A percentile compares a stretch with the other conserved stretches of the same genome.
Conservation (phyloP, 1,140 invertebrate genomes). For the Drosophila willistoni region DNA sequence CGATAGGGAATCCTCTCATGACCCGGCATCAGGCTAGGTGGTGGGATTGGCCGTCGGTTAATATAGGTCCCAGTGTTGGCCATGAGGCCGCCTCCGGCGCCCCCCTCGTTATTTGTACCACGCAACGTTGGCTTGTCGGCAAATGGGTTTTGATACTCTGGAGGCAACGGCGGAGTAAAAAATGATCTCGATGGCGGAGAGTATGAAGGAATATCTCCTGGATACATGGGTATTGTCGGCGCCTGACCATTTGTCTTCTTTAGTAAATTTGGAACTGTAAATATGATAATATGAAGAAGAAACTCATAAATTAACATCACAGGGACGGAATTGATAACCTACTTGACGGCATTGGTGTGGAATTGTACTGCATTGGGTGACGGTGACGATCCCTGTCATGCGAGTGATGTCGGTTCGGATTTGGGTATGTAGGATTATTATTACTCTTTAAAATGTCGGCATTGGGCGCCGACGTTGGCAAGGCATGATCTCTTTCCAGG, state of each 20-base stretch:
- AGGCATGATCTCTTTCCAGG: conserved; percentile 87
- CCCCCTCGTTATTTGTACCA: conserved; percentile 85
- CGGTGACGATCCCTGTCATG: conserved; percentile 75
- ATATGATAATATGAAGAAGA: conserved; percentile 13
- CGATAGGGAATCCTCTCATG: conserved; percentile 91
- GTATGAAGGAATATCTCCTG: conserved; percentile 89
- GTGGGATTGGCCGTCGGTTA: conserved; percentile 88
- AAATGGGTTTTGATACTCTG: conserved; percentile 91
- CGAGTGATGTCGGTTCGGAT: conserved; percentile 84
- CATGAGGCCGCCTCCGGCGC: conserved; percentile 32
- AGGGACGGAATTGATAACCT: conserved; percentile 41
- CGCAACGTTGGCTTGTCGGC: conserved; percentile 92
- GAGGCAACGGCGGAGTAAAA: conserved; percentile 91
- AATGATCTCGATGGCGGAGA: conserved; percentile 90
- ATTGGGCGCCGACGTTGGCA: conserved; percentile 88
- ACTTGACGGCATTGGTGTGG: conserved; percentile 83
- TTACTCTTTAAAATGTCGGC: conserved; percentile 89
- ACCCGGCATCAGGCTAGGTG: conserved; percentile 89
- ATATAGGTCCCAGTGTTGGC: conserved; percentile 84
- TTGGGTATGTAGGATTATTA: conserved; percentile 88
- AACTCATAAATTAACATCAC: conserved; percentile 1
- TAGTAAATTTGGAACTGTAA: conserved; percentile 78
- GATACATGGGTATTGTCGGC: conserved; percentile 84
- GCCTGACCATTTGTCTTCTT: conserved; percentile 82
- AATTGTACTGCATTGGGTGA: conserved; percentile 65